A percentile compares a stretch with the other conserved stretches of the same genome.
These are phyloP conservation scores for Sebastes schlegelii DNA, from an alignment of 2,113 vertebrate species.

Conservation along the genomic window DNA sequence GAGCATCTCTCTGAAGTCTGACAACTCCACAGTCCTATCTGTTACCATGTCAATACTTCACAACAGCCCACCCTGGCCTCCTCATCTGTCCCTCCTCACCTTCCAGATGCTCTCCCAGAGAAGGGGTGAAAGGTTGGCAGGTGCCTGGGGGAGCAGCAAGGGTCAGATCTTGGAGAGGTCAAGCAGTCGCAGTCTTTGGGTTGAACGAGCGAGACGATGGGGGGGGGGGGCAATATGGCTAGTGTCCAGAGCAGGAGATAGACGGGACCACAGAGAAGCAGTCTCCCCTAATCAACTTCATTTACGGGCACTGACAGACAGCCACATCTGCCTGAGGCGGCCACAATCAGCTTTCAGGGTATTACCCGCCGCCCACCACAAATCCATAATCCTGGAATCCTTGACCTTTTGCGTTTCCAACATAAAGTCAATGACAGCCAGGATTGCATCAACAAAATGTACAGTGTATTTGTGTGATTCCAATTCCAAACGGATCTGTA, in stretches of 20 bases:
- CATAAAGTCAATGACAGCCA: conserved; percentile 27
- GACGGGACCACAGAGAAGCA: conserved; percentile 41
- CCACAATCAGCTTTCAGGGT: conserved; percentile 73
- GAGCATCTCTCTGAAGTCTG: conserved; percentile 51
- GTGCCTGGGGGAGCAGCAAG: conserved; percentile 72
- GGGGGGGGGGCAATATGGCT: conserved; percentile 36
- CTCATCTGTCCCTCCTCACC: conserved; percentile 57
- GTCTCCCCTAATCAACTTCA: conserved; percentile 67
- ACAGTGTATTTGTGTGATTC: conserved; percentile 7
- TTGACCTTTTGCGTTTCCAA: conserved; percentile 63
- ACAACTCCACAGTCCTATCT: conserved; percentile 56
- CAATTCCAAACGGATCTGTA: not conserved
- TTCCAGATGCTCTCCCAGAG: conserved; percentile 71
- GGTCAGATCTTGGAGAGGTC: conserved; percentile 73
- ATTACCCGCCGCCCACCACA: conserved; percentile 54
- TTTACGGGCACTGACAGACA: conserved; percentile 57
- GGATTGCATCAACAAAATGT: not conserved
- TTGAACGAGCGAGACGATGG: not conserved
- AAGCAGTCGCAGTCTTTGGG: conserved; percentile 35
- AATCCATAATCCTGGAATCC: conserved; percentile 70
- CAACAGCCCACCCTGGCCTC: conserved; percentile 49
- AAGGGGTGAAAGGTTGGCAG: conserved; percentile 82
- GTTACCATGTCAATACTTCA: conserved; percentile 70
- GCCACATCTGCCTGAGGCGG: conserved; percentile 27
- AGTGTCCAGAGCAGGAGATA: conserved; percentile 37